These are phyloP conservation scores for Siphonodentalium dalli DNA, from an alignment of 2,888 invertebrate species.

Conservation along the genomic window DNA sequence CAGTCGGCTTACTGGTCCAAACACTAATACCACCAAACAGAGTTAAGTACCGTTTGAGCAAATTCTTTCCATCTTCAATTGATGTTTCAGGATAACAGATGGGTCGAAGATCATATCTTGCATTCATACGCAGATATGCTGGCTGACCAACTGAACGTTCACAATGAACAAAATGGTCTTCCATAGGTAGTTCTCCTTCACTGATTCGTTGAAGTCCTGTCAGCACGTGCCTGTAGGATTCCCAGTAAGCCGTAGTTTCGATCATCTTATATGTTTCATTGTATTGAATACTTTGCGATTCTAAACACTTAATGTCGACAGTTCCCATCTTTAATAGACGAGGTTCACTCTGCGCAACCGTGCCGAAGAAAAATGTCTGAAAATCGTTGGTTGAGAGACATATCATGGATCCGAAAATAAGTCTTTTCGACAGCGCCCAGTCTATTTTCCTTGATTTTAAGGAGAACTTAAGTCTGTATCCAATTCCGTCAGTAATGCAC, in stretches of 20 bases:
- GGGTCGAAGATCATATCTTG: conserved; percentile 25
- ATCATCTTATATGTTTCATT: conserved; percentile 70
- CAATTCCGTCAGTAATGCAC: conserved; percentile 32
- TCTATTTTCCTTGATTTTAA: conserved; percentile 12
- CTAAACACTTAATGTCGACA: conserved; percentile 31
- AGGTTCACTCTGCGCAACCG: conserved; percentile 61
- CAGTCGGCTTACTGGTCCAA: too few species aligned
- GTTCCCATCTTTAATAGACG: conserved; percentile 31
- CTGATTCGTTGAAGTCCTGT: conserved; percentile 72
- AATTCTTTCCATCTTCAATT: too few species aligned
- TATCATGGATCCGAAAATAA: conserved; percentile 78
- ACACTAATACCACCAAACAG: too few species aligned
- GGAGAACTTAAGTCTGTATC: conserved; percentile 32
- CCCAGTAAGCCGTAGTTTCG: conserved; percentile 81
- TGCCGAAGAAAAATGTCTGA: conserved; percentile 74
- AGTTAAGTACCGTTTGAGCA: too few species aligned
- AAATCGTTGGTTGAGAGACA: conserved; percentile 77
- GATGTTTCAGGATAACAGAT: too few species aligned
- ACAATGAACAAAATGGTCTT: conserved; percentile 36
- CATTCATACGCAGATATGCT: conserved; percentile 25
- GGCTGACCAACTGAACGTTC: conserved; percentile 30
- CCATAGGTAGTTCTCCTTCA: conserved; percentile 36
- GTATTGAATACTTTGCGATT: conserved; percentile 10
- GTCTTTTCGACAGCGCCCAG: conserved; percentile 70
- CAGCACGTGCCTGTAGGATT: conserved; percentile 79